A percentile compares a stretch with the other conserved stretches of the same genome.
These are phyloP conservation scores for Drosophila yooni DNA, from an alignment of 2,888 invertebrate genomes.

Conservation along the genomic window DNA sequence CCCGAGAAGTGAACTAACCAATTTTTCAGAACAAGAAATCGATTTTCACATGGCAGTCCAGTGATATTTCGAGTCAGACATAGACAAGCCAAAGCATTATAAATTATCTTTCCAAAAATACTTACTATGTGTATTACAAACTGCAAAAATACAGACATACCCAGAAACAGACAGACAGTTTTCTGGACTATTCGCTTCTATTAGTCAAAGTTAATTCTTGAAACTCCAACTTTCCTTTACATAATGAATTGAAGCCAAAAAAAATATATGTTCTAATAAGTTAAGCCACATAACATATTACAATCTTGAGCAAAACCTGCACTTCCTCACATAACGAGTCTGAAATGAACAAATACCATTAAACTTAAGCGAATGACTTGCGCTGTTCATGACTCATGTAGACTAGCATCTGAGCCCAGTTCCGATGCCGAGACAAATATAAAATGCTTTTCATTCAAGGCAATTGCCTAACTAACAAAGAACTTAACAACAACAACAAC, in stretches of 20 bases:
- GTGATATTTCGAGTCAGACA: too few species aligned
- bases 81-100: not conserved
- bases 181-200: not conserved
- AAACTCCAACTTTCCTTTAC: not conserved
- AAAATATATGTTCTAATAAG: not conserved
- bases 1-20: not conserved
- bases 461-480: constrained; percentile 65
- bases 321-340: constrained; percentile 14
- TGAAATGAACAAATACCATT: constrained; percentile 71
- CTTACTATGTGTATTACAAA: not conserved
- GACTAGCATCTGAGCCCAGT: constrained; percentile 31
- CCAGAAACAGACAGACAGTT: not conserved
- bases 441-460: constrained; percentile 66
- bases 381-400: not conserved
- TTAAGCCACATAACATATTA: constrained; percentile 27
- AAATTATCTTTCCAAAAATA: not conserved
- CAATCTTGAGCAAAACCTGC: constrained; percentile 46
- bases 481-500: constrained; percentile 23
- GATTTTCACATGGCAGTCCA: not conserved
- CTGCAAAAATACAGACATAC: not conserved
- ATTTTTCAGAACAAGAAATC: not conserved
- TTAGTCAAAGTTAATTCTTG: not conserved
- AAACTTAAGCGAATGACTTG: constrained; percentile 55
- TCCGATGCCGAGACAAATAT: constrained; percentile 47
- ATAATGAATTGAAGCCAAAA: constrained; percentile 1